Conservation (phyloP, 2,888 invertebrate species). For the Unio delphinus region DNA sequence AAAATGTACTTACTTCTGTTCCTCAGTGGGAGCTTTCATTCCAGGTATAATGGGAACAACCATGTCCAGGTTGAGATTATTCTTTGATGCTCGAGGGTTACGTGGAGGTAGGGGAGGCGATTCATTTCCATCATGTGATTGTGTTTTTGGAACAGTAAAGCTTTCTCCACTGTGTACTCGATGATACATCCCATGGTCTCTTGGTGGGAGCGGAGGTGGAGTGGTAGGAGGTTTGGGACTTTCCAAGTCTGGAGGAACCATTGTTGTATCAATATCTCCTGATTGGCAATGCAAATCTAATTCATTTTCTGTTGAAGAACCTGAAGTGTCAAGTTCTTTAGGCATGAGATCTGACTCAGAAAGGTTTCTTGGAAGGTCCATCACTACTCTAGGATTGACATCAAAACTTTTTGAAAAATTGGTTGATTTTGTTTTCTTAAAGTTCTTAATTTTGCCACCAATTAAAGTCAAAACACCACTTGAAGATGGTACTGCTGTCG, state of each 20-base stretch:
- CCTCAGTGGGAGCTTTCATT: constrained; percentile 8
- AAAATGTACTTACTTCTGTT: no score
- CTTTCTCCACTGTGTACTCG: constrained; percentile 24
- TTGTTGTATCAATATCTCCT: not conserved
- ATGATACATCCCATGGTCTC: constrained; percentile 32
- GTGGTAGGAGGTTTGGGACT: constrained; percentile 7
- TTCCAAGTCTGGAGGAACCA: not conserved
- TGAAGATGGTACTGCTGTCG: constrained; percentile 6
- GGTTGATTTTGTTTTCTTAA: constrained; percentile 22
- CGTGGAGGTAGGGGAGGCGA: constrained; percentile 56
- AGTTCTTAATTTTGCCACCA: constrained; percentile 25
- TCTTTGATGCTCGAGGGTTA: constrained; percentile 40
- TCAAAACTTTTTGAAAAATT: constrained; percentile 21
- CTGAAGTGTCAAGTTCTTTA: not conserved
- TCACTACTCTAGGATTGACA: not conserved
- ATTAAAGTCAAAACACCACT: constrained; percentile 14
- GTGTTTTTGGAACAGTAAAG: not conserved
- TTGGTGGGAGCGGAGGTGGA: constrained; percentile 49
- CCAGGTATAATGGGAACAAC: constrained; percentile 51
- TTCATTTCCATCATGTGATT: constrained; percentile 6
- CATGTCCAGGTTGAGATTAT: constrained; percentile 48
- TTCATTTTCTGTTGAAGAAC: not conserved
- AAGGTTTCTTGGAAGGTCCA: no score
- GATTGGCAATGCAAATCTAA: not conserved
- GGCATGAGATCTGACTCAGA: no score